phyloP scores from a whole-genome alignment of 2,113 vertebrate species.

The Eidolon helvum region DNA sequence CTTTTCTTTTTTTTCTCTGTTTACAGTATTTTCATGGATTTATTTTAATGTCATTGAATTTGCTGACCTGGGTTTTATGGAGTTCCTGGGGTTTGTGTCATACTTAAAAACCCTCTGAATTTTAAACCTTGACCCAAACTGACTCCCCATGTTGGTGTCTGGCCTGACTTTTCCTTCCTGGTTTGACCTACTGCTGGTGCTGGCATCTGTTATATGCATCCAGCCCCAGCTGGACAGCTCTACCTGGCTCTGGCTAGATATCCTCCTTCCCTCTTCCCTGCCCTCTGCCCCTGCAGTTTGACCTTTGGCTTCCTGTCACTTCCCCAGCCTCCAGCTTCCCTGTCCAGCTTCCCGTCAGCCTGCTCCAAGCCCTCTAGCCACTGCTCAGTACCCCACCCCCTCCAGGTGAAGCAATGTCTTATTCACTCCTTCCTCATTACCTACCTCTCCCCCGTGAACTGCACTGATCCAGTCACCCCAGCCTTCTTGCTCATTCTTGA shows the following conservation, averaged over 20 bases:
- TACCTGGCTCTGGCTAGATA: not conserved
- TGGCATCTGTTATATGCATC: rapidly evolving
- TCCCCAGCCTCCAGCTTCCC: not conserved
- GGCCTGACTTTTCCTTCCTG: not conserved
- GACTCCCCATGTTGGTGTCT: not conserved
- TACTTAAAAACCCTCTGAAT: not conserved
- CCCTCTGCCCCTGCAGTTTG: not conserved
- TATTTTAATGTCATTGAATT: not conserved
- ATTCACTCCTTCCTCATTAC: too few relatives aligned
- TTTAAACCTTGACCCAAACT: not conserved
- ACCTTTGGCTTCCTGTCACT: not conserved
- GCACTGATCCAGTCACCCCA: not conserved
- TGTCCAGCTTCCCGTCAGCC: not conserved
- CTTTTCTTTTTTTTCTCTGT: not conserved
- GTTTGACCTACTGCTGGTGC: not conserved
- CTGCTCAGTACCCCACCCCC: not conserved
- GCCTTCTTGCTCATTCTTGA: not conserved
- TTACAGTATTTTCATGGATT: not conserved
- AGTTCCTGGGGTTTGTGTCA: not conserved
- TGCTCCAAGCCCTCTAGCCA: not conserved
- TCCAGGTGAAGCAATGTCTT: not conserved
- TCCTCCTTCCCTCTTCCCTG: rapidly evolving
- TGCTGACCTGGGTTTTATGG: not conserved
- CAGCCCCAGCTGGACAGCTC: not conserved
- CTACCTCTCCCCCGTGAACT: not conserved